These are phyloP conservation scores for Colistium nudipinnis DNA, from an alignment of 2,113 vertebrate species.

Conservation along the genomic window DNA sequence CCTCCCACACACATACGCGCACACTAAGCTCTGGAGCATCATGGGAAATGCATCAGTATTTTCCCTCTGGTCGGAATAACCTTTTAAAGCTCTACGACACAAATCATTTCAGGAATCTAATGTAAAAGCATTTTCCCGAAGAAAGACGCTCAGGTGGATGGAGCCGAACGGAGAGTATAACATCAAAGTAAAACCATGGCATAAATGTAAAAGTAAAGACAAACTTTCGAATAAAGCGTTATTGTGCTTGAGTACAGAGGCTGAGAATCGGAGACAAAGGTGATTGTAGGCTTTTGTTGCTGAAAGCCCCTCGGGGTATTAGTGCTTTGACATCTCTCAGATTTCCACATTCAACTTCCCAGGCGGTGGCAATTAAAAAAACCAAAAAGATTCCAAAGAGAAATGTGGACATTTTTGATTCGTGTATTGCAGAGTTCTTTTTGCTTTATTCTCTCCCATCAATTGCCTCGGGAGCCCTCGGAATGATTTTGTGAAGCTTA, in stretches of 20 bases:
- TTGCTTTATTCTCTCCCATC: neutral
- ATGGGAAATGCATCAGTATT: constrained; percentile 2
- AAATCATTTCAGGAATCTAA: neutral
- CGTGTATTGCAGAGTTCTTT: neutral
- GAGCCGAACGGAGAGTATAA: too few relatives aligned
- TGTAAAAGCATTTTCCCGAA: neutral
- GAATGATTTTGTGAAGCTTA: neutral
- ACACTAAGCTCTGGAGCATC: constrained; percentile 21
- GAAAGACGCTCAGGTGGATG: too few relatives aligned
- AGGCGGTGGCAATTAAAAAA: neutral
- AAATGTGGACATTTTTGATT: too few relatives aligned
- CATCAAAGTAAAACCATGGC: too few relatives aligned
- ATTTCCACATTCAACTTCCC: neutral
- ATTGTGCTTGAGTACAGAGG: neutral
- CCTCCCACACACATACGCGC: constrained; percentile 24
- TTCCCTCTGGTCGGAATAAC: neutral
- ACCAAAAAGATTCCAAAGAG: neutral
- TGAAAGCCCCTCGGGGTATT: neutral
- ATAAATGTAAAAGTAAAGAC: too few relatives aligned
- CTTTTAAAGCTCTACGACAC: neutral
- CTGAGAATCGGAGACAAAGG: neutral
- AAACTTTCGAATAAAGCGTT: too few relatives aligned
- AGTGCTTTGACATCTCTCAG: too few relatives aligned
- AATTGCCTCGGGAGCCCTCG: neutral
- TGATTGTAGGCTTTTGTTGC: neutral